Conservation (phyloP, 2,888 invertebrate genomes). For the Diarsia rubi region DNA sequence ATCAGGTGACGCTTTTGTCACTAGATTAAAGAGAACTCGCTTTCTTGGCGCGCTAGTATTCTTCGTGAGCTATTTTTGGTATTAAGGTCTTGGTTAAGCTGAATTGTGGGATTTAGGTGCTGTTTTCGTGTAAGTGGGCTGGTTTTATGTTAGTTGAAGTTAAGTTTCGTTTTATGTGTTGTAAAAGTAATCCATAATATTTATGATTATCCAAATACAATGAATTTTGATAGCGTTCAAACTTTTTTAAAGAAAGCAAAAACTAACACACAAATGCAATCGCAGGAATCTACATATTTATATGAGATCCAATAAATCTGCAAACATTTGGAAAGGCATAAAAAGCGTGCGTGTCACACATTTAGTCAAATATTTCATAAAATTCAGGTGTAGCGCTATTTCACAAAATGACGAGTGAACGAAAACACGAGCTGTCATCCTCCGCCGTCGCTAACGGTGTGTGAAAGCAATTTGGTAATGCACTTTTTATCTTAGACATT, state of each 20-base stretch:
- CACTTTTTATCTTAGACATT: conserved; percentile 78
- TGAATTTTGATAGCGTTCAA: background rate
- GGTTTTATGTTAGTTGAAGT: conserved; percentile 20
- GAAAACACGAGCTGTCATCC: conserved; percentile 70
- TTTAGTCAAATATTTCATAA: conserved; percentile 42
- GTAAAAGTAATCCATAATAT: background rate
- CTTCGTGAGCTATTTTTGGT: conserved; percentile 85
- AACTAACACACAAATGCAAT: conserved; percentile 39
- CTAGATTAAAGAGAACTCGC: conserved; percentile 89
- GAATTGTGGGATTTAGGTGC: conserved; percentile 66
- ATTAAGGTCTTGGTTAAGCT: conserved; percentile 78
- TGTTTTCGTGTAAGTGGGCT: conserved; percentile 56
- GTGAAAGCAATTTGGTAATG: conserved; percentile 86
- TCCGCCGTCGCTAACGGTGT: conserved; percentile 72
- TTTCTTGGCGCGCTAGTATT: conserved; percentile 83
- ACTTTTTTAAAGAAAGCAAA: conserved; percentile 14
- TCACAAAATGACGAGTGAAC: conserved; percentile 36
- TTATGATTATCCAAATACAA: background rate
- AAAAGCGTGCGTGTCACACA: conserved; percentile 37
- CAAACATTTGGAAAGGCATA: conserved; percentile 34
- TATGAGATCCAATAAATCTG: conserved; percentile 44
- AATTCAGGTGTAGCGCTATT: conserved; percentile 36
- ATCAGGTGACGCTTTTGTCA: conserved; percentile 90
- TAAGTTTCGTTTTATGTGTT: background rate
- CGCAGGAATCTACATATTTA: conserved; percentile 43